A percentile compares a stretch with the other conserved stretches of the same genome.
Evolutionary conservation across 2,888 invertebrate species (phyloP).

Genomic region (Cheilosia pagana): DNA sequence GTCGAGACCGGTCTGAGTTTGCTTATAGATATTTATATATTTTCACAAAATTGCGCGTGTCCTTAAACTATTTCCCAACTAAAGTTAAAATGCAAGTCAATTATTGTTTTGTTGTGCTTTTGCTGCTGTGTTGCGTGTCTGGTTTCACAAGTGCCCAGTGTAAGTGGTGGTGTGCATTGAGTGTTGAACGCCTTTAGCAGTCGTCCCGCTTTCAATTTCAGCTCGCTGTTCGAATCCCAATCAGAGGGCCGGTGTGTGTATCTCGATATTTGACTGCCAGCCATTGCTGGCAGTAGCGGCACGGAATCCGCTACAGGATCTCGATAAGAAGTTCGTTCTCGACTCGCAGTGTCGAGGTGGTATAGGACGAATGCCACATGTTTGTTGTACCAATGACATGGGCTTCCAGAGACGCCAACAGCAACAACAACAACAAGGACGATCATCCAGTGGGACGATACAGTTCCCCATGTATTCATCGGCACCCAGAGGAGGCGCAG

Average conservation of each 20-base stretch:
- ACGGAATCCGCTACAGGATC: conserved; percentile 76
- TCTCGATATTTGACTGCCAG: conserved; percentile 80
- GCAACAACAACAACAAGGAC: conserved; percentile 52
- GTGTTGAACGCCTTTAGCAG: conserved; percentile 34
- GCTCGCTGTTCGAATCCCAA: conserved; percentile 85
- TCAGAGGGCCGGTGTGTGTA: conserved; percentile 79
- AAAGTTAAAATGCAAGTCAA: conserved; percentile 48
- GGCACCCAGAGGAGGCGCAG: conserved; percentile 13
- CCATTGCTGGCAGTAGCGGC: conserved; percentile 78
- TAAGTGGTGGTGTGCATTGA: conserved; percentile 68
- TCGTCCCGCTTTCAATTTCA: conserved; percentile 62
- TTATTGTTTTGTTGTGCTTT: conserved; percentile 37
- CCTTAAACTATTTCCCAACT: conserved; percentile 34
- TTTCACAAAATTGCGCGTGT: conserved; percentile 26
- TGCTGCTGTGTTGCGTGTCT: conserved; percentile 28
- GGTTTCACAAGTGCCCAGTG: conserved; percentile 75
- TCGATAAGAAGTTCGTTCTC: conserved; percentile 78
- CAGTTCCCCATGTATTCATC: conserved; percentile 33
- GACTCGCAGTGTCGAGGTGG: conserved; percentile 79
- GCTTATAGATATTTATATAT: conserved; percentile 13
- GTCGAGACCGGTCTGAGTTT: conserved; percentile 39
- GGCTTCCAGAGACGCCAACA: conserved; percentile 74
- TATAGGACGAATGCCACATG: conserved; percentile 78
- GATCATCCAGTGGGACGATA: conserved; percentile 31
- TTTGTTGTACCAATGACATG: conserved; percentile 81